Evolutionary conservation across 2,113 vertebrate genomes (phyloP), one percentile per base, ranked within the genome.

Genomic region (Piaya cayana): DNA sequence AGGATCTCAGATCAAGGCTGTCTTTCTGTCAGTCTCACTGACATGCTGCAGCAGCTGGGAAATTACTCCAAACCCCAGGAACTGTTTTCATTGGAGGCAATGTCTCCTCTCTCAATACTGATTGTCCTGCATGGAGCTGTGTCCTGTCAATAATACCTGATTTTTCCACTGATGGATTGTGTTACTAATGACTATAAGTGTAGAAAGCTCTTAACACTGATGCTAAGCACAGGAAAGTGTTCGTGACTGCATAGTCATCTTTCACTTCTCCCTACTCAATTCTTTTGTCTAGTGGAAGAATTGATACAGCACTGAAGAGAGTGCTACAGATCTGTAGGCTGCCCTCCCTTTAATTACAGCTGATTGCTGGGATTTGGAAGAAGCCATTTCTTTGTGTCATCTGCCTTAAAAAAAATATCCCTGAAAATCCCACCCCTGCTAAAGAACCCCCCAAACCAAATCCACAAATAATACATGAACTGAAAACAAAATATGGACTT

Each of bases 241-340:
- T 63, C 78, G n/a, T 55, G 34, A 16, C 49, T 39, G 34, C 21
- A 34, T 32, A 84, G 16, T 18, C 23, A 91, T 64, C 52, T 63
- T 16, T 62, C 19, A 49, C 47, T 13, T 55, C 21, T 12, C 15
- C 11, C 9, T 32, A n/a, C 25, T 74, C 56, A 52, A 4, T 69
- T 56, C 18, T 56, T 84, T 70, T 5, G 1, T 56, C 75, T 0
- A 0, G 4, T 25, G 27, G 30, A 63, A 63, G 37, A 86, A 43
- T 4, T 69, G 39, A 34, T 20, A 34, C 7, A 74, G 11, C 11
- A 6, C 18, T 23, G 43, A 5, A 7, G 6, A 37, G 7, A 42
- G 26, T 18, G 25, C 5, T 56, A 16, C 7, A 56, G 32, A 68
- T 36, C 13, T 42, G 43, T 68, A 49, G 52, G 8, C 16, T 58